Conservation (phyloP, 2,888 invertebrate genomes). For the Synergus umbraculus region DNA sequence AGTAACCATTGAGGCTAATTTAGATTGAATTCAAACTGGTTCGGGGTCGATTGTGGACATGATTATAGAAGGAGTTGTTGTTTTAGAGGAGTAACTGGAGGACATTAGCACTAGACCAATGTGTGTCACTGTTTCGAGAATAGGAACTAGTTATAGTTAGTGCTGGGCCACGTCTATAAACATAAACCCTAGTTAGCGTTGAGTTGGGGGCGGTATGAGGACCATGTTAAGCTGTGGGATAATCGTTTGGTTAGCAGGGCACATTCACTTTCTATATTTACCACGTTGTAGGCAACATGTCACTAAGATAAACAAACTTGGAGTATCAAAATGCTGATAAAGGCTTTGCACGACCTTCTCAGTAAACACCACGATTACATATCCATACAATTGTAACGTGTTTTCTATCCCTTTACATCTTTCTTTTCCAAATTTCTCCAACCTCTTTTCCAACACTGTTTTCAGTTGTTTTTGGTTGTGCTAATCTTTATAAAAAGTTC, state of each 20-base stretch:
- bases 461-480: too few relatives aligned
- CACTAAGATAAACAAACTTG: constrained; percentile 61
- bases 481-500: too few relatives aligned
- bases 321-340: background rate
- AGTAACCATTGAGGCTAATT: background rate
- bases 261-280: constrained; percentile 64
- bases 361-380: constrained; percentile 7
- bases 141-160: constrained; percentile 58
- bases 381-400: constrained; percentile 15
- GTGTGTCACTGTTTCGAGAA: constrained; percentile 56
- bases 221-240: constrained; percentile 67
- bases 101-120: constrained; percentile 40
- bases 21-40: background rate
- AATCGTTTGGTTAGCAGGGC: constrained; percentile 67
- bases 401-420: background rate
- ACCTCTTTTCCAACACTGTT: too few relatives aligned
- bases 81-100: constrained; percentile 10
- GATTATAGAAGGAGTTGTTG: constrained; percentile 13
- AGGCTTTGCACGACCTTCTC: background rate
- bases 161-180: constrained; percentile 59
- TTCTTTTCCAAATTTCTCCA: too few relatives aligned
- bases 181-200: constrained; percentile 64
- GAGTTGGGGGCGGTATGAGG: constrained; percentile 58
- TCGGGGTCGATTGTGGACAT: constrained; percentile 12
- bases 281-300: constrained; percentile 61